phyloP scores from a whole-genome alignment of 2,888 invertebrate species.

The Machimus rusticus region DNA sequence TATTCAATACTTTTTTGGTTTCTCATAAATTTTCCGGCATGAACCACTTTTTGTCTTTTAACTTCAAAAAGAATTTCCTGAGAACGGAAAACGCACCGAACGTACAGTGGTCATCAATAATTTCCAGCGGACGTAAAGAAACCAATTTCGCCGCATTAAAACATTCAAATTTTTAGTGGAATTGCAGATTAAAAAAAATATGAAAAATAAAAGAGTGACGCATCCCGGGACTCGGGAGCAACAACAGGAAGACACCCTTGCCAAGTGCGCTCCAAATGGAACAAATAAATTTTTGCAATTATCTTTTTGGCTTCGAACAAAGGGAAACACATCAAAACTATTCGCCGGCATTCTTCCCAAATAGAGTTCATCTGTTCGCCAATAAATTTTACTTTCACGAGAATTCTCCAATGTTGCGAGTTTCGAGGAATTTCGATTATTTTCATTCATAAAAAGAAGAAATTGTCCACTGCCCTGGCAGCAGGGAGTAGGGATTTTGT shows the following conservation, averaged over 20 bases:
- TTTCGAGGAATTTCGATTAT: constrained; percentile 32
- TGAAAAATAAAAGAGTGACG: neutral
- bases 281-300: constrained; percentile 20
- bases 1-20: neutral
- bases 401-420: constrained; percentile 30
- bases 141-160: neutral
- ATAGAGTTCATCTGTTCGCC: constrained; percentile 32
- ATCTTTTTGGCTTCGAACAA: neutral
- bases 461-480: constrained; percentile 4
- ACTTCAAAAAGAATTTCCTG: neutral
- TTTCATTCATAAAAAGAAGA: constrained; percentile 40
- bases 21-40: neutral
- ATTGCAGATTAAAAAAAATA: neutral
- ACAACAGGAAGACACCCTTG: neutral
- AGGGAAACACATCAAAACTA: constrained; percentile 1
- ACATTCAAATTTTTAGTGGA: neutral
- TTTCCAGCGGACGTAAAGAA: neutral
- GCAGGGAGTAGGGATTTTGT: neutral
- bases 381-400: constrained; percentile 37
- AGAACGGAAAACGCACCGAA: neutral
- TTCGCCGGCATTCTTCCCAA: constrained; percentile 16
- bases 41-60: neutral
- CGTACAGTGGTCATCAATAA: neutral
- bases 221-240: neutral
- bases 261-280: neutral